Base-by-base conservation (phyloP, 2,113 vertebrate species). In the Malurus elegans region DNA sequence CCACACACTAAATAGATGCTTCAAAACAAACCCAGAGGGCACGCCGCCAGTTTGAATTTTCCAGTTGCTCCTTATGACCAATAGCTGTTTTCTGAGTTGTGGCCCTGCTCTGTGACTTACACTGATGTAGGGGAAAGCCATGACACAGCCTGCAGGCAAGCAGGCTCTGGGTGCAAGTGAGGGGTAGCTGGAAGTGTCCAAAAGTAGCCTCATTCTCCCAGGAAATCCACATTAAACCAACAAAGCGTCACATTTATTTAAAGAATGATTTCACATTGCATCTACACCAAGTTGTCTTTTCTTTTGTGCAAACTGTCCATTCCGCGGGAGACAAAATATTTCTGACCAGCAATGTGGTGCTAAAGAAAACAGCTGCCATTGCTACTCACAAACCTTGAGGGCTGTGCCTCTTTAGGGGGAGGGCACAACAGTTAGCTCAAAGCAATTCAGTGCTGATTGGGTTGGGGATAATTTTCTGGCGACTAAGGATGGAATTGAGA, bases 401-500 rank as follows among this genome's bases (percentile, higher is more conserved):
- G 53, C 4, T 86, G 54, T 58, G 75, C 54, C 29, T 66, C 51
- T 70, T 84, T 44, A 67, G 24, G 25, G 12, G 56, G 38, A 80
- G 58, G 40, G 82, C 40, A 66, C 25, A 76, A 83, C 29, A 47
- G 65, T 76, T 79, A 89, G 45, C 64, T 65, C 74, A 18, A 80
- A 75, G 57, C 80, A 93, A 95, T 79, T 87, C 74, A 54, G 70
- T 28, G 47, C 40, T 82, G 79, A 94, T 48, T 82, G 91, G 45
- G 56, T 38, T 93, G 61, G 60, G 60, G 71, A 79, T 94, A 67
- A 91, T 94, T 91, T 93, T 82, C 91, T 80, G 31, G 66, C 91
- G 85, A 79, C 75, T 64, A 66, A 69, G 87, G 44, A 56, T 70
- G 48, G 75, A 45, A 95, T 45, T 93, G 85, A 90, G 74, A 92